Evolutionary conservation across 2,888 invertebrate genomes (phyloP), one percentile per base, ranked within the genome.

Genomic region (Cheilosia vernalis): DNA sequence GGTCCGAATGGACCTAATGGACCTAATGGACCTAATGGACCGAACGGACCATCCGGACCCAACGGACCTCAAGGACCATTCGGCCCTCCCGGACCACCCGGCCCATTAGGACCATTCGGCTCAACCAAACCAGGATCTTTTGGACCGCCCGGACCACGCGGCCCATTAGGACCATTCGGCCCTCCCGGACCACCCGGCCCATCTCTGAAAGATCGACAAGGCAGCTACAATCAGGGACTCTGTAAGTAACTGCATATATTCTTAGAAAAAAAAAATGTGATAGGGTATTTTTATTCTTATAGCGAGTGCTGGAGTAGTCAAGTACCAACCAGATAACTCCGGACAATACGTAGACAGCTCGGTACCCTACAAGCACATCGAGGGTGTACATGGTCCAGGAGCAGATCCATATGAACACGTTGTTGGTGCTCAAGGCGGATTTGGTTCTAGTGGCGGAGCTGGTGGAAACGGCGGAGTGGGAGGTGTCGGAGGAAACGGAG

Each of bases 91-190:
- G 66, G 63, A 3, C 64, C 72, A 66, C 49, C 27, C 27, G 79
- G 82, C 30, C 67, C 79, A 17, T 88, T 80, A 19, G 24, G 24
- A 24, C 24, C 24, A 24, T 3, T 24, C 24, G 74, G 87, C 10
- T 88, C 88, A 33, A 87, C 88, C 33, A 88, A 87, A 49, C 90
- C 91, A 64, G 73, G 90, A 10, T 87, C 87, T 55, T 42, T 37
- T 0, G 88, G 88, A 55, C 90, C 90, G 9, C 90, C 89, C 0
- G 93, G 89, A 77, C 89, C 89, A 61, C 63, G 6, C 90, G 94
- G 80, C 92, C 93, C 33, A 92, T 93, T 10, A 92, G 93, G 33
- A 37, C 82, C 79, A 60, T 40, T 33, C 78, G 88, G 86, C 89
- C 88, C 80, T 2, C 2, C 2, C n/a, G 87, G 87, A 55, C 87